These are phyloP conservation scores for Trichogramma dendrolimi DNA, from an alignment of 2,888 invertebrate genomes.

Conservation along the genomic window DNA sequence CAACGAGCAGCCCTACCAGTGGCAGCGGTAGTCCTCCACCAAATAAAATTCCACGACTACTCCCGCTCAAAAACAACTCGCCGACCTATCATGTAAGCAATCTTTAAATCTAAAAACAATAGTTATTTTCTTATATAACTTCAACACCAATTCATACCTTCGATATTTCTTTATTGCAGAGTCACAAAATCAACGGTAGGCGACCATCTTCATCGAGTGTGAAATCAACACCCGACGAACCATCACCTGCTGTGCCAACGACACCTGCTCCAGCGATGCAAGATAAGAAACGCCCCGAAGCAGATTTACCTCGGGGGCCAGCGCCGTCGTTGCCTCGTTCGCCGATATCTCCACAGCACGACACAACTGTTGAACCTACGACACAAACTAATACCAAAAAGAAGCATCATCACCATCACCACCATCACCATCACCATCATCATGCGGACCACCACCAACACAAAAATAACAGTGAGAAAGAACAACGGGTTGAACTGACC, in stretches of 20 bases:
- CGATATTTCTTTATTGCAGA: constrained; percentile 35
- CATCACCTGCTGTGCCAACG: constrained; percentile 48
- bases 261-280: constrained; percentile 48
- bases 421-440: too few relatives aligned
- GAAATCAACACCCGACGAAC: constrained; percentile 50
- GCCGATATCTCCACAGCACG: constrained; percentile 39
- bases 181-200: constrained; percentile 57
- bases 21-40: constrained; percentile 55
- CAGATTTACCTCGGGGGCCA: constrained; percentile 50
- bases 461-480: constrained; percentile 2
- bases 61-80: constrained; percentile 50
- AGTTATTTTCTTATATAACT: neutral
- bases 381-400: constrained; percentile 10
- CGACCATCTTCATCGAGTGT: constrained; percentile 51
- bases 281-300: constrained; percentile 48
- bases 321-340: constrained; percentile 47
- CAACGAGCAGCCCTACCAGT: constrained; percentile 62
- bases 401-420: too few relatives aligned
- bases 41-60: constrained; percentile 52
- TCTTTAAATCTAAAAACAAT: neutral
- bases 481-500: constrained; percentile 19
- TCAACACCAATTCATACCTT: constrained; percentile 4
- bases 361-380: constrained; percentile 39
- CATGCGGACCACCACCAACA: neutral
- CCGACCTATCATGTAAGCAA: constrained; percentile 43